Evolutionary conservation across 1,140 invertebrate genomes (phyloP).

Genomic region (Drosophila subobscura): DNA sequence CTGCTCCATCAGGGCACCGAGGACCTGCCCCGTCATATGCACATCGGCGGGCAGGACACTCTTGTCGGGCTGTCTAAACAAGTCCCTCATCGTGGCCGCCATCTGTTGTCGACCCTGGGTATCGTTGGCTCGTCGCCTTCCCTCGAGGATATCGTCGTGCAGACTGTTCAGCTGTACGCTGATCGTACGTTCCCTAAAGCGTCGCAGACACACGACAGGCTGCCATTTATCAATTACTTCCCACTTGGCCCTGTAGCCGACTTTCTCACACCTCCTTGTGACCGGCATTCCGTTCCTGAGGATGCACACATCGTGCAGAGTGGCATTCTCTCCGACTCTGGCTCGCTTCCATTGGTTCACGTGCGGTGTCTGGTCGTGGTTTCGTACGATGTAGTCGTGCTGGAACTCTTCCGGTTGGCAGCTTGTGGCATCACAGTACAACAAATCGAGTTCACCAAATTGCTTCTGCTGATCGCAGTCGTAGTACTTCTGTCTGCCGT

Average conservation of each 20-base stretch:
- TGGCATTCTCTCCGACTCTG: constrained; percentile 50
- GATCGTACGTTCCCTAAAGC: constrained; percentile 54
- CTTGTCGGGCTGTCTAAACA: constrained; percentile 46
- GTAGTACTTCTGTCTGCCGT: constrained; percentile 1
- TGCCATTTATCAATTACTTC: constrained; percentile 43
- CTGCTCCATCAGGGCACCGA: constrained; percentile 49
- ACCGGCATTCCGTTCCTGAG: constrained; percentile 64
- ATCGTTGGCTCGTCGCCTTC: constrained; percentile 35
- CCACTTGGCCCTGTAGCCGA: constrained; percentile 47
- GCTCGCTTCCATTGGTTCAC: constrained; percentile 66
- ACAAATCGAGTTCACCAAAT: not conserved
- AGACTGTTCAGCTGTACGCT: constrained; percentile 56
- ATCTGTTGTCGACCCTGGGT: constrained; percentile 43
- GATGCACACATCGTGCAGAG: constrained; percentile 61
- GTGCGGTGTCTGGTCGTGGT: constrained; percentile 65
- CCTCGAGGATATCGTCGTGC: constrained; percentile 62
- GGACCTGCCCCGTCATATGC: constrained; percentile 62
- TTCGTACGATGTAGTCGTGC: constrained; percentile 54
- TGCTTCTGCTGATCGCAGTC: not conserved
- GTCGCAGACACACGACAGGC: constrained; percentile 49
- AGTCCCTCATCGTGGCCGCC: constrained; percentile 35
- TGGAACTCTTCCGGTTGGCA: constrained; percentile 57
- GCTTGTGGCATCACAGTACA: constrained; percentile 41
- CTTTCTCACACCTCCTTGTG: constrained; percentile 47
- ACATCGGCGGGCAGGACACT: constrained; percentile 68